phyloP scores from a whole-genome alignment of 2,113 vertebrate genomes.

The Lagopus muta region DNA sequence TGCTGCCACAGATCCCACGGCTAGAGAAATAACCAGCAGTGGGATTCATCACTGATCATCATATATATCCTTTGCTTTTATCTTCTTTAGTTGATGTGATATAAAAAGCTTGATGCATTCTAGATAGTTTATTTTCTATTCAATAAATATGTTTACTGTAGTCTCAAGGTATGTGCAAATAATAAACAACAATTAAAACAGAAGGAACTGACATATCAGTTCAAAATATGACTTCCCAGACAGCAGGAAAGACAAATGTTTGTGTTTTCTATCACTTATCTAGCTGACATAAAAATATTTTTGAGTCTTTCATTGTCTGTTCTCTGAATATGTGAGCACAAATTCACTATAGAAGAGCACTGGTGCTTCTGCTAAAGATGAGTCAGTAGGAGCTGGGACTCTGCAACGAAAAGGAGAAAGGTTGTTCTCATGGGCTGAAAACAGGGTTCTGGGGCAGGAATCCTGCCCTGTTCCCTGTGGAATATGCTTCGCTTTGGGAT shows the following conservation, averaged over 20 bases:
- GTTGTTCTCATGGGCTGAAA: not conserved
- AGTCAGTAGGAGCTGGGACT: not conserved
- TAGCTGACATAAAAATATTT: not conserved
- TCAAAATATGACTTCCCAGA: not conserved
- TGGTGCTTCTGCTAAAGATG: not conserved
- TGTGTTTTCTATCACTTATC: not conserved
- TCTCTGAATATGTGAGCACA: not conserved
- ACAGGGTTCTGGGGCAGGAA: not conserved
- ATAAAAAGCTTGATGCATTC: not conserved
- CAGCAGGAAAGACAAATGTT: not conserved
- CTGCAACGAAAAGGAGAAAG: not conserved
- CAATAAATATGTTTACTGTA: not conserved
- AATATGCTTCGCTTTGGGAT: not conserved
- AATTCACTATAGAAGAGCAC: not conserved
- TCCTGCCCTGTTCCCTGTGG: not conserved
- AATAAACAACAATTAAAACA: not conserved
- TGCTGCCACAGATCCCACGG: not conserved
- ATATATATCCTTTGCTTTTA: not conserved
- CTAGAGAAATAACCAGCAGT: not conserved
- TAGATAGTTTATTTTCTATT: slow-evolving; percentile 8
- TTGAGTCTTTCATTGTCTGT: not conserved
- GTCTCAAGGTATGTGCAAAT: not conserved
- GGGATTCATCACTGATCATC: not conserved
- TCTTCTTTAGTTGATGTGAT: not conserved
- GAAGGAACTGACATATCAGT: not conserved